Base-by-base conservation (phyloP, 2,113 vertebrate species). In the Thomomys bottae region DNA sequence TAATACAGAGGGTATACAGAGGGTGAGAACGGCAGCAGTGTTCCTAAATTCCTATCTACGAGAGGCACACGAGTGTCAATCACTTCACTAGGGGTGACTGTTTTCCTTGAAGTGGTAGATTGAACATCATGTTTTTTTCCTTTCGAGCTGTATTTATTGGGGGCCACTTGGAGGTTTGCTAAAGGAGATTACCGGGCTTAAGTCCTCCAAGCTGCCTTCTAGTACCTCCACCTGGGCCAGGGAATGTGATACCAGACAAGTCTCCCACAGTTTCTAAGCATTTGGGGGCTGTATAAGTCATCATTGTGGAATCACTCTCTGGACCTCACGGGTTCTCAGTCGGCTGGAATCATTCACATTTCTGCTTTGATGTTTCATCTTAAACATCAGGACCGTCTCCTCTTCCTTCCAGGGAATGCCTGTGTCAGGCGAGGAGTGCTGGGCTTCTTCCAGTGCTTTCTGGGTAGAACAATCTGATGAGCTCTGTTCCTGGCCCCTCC, bases 381-480 rank as follows among this genome's bases (percentile, higher is more conserved):
- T 79, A 36, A 28, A 79, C 4, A 23, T 70, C 85, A 18, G 2
- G 36, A 21, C 3, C 30, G 54, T 24, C 1, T 24, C 70, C 49
- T 76, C 68, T 67, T 42, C 24, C 63, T 95, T 92, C 93, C 67
- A n/a, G 75, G 76, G 88, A 78, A 94, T 67, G 72, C 36, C 68
- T 26, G 1, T 12, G 90, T 93, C 18, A 45, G 10, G 8, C 4
- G 24, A 61, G 63, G 67, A 45, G 8, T 18, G 3, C 54, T 8
- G 40, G 26, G 71, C 64, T 21, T 42, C 68, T 68, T 59, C 73
- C 79, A 2, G 0, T 1, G 73, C 68, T 26, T 96, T 96, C 96
- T 88, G 5, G 63, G 96, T 82, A 92, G 81, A 30, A 24, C 34
- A 6, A 0, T 15, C 67, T 68, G 89, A 45, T 30, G 72, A 87